phyloP scores from a whole-genome alignment of 2,113 vertebrate species.

The Tragelaphus imberbis region DNA sequence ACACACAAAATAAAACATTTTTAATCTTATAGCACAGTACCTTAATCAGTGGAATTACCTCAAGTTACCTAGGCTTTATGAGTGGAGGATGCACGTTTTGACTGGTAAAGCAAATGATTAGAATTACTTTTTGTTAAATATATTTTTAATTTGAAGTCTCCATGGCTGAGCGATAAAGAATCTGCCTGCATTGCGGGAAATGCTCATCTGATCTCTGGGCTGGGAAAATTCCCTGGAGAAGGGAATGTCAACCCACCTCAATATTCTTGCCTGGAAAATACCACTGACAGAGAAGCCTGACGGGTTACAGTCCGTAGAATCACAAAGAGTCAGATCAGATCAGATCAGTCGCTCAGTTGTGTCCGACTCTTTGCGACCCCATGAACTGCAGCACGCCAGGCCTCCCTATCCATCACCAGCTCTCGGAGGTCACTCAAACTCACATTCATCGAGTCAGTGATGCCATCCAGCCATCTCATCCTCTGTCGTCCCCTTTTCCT shows the following conservation, averaged over 20 bases:
- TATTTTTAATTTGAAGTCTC: neutral
- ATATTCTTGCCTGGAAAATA: neutral
- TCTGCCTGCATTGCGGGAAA: neutral
- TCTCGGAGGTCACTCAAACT: too few relatives aligned
- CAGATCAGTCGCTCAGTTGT: too few relatives aligned
- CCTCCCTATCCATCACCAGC: too few relatives aligned
- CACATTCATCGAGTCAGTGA: too few relatives aligned
- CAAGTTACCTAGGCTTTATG: neutral
- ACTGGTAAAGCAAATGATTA: neutral
- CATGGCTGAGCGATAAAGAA: neutral
- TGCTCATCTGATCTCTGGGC: neutral
- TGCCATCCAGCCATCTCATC: too few relatives aligned
- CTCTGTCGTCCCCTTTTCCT: too few relatives aligned
- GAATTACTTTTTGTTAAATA: neutral
- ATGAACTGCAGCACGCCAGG: too few relatives aligned
- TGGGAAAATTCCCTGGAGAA: neutral
- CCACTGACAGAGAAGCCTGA: neutral
- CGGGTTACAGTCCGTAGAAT: neutral
- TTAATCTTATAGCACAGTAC: neutral
- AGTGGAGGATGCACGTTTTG: neutral
- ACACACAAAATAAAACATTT: neutral
- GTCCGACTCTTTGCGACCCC: too few relatives aligned
- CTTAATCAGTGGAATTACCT: neutral
- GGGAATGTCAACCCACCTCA: neutral
- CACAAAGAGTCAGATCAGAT: neutral